Evolutionary conservation across 1,140 invertebrate species (phyloP).

Genomic region (Pollicipes pollicipes): DNA sequence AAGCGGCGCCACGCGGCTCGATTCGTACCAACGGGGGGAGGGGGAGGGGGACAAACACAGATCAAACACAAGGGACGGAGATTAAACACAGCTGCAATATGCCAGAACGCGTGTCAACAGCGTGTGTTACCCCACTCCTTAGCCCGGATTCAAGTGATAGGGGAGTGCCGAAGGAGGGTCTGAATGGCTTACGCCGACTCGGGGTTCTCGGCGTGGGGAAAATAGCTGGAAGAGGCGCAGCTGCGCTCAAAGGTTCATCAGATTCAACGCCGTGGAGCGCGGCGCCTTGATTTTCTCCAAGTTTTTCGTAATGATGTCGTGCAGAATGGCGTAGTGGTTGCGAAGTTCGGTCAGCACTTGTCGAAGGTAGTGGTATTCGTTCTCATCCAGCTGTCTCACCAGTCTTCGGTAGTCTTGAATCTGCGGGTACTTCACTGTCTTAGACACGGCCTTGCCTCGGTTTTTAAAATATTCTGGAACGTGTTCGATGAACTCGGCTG

Average conservation of each 20-base stretch:
- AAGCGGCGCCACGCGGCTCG: too few species aligned
- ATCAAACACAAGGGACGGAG: too few species aligned
- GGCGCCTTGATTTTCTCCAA: slow-evolving; percentile 92
- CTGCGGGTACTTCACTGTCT: slow-evolving; percentile 85
- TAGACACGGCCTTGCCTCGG: slow-evolving; percentile 45
- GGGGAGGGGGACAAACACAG: too few species aligned
- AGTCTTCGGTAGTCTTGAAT: slow-evolving; percentile 87
- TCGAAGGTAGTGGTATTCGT: slow-evolving; percentile 84
- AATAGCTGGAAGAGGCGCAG: too few species aligned
- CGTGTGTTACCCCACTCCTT: too few species aligned
- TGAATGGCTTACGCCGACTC: too few species aligned
- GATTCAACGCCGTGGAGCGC: slow-evolving; percentile 55
- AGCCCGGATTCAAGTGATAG: too few species aligned
- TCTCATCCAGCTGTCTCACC: slow-evolving; percentile 91
- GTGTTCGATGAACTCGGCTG: slow-evolving; percentile 90
- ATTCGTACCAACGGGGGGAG: too few species aligned
- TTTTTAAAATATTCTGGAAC: slow-evolving; percentile 66
- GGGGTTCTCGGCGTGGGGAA: too few species aligned
- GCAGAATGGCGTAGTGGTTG: slow-evolving; percentile 89
- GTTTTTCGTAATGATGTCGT: slow-evolving; percentile 92
- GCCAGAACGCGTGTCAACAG: too few species aligned
- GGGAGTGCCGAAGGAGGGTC: too few species aligned
- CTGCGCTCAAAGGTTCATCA: slow-evolving; percentile 66
- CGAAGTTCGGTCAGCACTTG: slow-evolving; percentile 85
- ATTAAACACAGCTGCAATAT: too few species aligned